Base-by-base conservation (phyloP, 1,140 invertebrate genomes). In the Bemisia tabaci region DNA sequence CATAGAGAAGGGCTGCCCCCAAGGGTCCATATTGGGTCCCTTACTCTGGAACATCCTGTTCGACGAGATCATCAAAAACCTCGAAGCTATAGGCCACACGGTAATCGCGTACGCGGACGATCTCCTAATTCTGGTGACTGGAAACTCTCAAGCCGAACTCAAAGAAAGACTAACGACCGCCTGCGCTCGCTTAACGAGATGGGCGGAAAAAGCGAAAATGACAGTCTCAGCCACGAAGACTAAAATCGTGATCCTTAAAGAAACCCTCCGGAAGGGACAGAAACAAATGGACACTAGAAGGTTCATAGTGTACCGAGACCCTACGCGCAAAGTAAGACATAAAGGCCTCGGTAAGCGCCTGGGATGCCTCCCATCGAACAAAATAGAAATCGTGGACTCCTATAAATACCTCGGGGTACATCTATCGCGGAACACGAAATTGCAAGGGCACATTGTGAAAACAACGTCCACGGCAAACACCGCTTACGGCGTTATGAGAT, bases 41-140 rank as follows among this genome's bases (percentile, higher is more conserved):
- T 2, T 12, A 1, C 11, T 68, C 0, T 68, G 67, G 67, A 68
- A 65, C 1, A 9, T 68, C 0, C 2, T 61, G 0, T 33, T 39
- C 22, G n/a, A 65, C 12, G 2, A 17, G 1, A 0, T 65, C 0
- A 5, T 68, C 0, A 27, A 26, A 26, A 5, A 22, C 0, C 1
- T 0, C 5, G 17, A 12, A 5, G 26, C 33, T 0, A 24, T 26
- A 0, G 22, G 24, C 12, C 11, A 17, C 11, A 25, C 17, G 1
- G 11, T 65, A 17, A 27, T 68, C 0, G 67, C 67, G 0, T 68
- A 65, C 26, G 67, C 67, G 0, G 67, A 68, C 12, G 67, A 68
- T n/a, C 23, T 68, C 5, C 59, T 23, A 0, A 48, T 75, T 0
- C 70, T 75, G 0, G 23, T 11, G 12, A 1, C 22, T 0, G 64